Evolutionary conservation across 2,888 invertebrate genomes (phyloP).

Genomic region (Ischnus inquisitorius): DNA sequence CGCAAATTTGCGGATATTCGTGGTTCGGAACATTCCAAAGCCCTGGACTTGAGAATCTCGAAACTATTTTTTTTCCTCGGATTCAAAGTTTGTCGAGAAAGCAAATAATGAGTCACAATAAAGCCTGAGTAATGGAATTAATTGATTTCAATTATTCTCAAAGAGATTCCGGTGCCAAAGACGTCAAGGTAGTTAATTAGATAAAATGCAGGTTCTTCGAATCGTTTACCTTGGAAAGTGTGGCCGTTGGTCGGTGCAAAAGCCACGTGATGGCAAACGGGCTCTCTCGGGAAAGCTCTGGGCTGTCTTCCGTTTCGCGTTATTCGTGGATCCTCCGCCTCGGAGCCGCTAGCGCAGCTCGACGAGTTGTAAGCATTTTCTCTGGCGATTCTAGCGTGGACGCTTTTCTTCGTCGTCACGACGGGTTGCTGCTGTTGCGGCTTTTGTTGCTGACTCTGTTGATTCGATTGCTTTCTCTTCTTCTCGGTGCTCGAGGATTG

Average conservation of each 20-base stretch:
- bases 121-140: no score
- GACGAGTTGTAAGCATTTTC: conserved; percentile 85
- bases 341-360: conserved; percentile 87
- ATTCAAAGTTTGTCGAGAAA: no score
- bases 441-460: conserved; percentile 53
- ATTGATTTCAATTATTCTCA: no score
- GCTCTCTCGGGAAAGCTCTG: conserved; percentile 86
- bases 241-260: conserved; percentile 72
- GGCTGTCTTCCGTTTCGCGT: conserved; percentile 83
- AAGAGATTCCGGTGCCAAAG: no score
- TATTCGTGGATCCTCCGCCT: conserved; percentile 85
- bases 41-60: no score
- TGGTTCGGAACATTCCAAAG: no score
- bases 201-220: not conserved
- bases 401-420: conserved; percentile 87
- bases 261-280: conserved; percentile 78
- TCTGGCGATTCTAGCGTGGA: conserved; percentile 85
- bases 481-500: conserved; percentile 87
- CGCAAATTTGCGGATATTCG: no score
- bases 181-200: not conserved
- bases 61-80: no score
- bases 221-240: conserved; percentile 79
- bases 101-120: no score
- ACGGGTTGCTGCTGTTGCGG: conserved; percentile 85
- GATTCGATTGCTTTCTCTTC: conserved; percentile 90